Conservation (phyloP, 2,888 invertebrate species). For the Orchesella flavescens region DNA sequence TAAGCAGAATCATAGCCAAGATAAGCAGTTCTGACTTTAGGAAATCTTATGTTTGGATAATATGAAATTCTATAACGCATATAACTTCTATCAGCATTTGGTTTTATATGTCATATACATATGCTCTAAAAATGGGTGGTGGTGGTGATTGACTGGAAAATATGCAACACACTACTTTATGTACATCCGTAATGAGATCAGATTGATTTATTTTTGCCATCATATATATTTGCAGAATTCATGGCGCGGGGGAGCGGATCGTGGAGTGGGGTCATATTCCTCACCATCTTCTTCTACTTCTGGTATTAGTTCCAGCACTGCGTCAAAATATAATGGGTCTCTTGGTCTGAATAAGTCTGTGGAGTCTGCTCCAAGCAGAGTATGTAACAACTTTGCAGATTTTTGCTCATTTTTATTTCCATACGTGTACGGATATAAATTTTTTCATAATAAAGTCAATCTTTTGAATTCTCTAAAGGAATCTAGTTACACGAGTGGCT, state of each 20-base stretch:
- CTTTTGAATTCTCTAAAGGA: conserved; percentile 55
- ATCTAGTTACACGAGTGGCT: conserved; percentile 57
- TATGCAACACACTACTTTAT: too few relatives aligned
- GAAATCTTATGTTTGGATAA: background rate
- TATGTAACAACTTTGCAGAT: conserved; percentile 12
- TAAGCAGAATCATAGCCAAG: background rate
- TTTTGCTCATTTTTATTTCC: background rate
- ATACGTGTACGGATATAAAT: background rate
- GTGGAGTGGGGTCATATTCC: conserved; percentile 58
- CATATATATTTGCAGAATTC: conserved; percentile 35
- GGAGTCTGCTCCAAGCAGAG: conserved; percentile 54
- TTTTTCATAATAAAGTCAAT: background rate
- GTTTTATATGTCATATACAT: too few relatives aligned
- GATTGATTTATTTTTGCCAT: background rate
- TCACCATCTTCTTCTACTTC: conserved; percentile 56
- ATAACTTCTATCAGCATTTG: too few relatives aligned
- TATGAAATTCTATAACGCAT: too few relatives aligned
- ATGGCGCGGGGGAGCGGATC: conserved; percentile 47
- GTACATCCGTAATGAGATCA: background rate
- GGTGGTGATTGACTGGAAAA: too few relatives aligned
- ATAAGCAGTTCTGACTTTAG: background rate
- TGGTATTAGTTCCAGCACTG: conserved; percentile 40
- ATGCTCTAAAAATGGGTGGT: too few relatives aligned
- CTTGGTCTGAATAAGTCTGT: conserved; percentile 41
- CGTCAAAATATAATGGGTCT: conserved; percentile 52